These are phyloP conservation scores for Pocillopora damicornis DNA, from an alignment of 64 coral and sea anemone genomes.

Conservation along the genomic window DNA sequence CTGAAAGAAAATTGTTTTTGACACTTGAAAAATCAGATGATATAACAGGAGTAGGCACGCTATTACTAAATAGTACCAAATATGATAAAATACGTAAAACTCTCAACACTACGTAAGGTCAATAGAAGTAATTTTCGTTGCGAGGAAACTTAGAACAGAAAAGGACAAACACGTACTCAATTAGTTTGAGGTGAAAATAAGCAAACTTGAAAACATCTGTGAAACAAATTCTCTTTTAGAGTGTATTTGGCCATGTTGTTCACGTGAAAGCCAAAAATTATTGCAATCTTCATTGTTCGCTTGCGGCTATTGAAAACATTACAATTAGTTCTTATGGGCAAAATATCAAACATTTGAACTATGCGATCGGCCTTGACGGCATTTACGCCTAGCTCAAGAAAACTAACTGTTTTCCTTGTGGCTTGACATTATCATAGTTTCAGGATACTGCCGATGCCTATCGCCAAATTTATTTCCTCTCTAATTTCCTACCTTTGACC, in stretches of 20 bases:
- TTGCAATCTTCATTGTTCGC: constrained; percentile 28
- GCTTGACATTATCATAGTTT: constrained; percentile 11
- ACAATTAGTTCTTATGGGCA: background rate
- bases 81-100: background rate
- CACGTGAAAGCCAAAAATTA: constrained; percentile 3
- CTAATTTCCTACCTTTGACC: constrained; percentile 79
- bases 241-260: background rate
- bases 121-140: background rate
- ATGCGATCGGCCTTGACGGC: background rate
- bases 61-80: background rate
- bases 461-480: background rate
- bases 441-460: background rate
- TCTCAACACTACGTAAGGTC: background rate
- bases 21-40: background rate
- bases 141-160: background rate
- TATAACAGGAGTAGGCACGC: constrained; percentile 10
- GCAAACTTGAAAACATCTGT: constrained; percentile 9
- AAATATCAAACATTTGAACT: constrained; percentile 23
- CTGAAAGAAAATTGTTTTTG: constrained; percentile 29
- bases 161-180: background rate
- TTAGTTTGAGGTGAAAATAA: background rate
- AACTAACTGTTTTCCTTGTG: background rate
- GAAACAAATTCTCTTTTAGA: background rate
- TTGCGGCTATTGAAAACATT: background rate
- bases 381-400: background rate